Evolutionary conservation across 30 jellyfish, hydroid and myxozoan species (phyloP).

Genomic region (Clytia hemisphaerica): DNA sequence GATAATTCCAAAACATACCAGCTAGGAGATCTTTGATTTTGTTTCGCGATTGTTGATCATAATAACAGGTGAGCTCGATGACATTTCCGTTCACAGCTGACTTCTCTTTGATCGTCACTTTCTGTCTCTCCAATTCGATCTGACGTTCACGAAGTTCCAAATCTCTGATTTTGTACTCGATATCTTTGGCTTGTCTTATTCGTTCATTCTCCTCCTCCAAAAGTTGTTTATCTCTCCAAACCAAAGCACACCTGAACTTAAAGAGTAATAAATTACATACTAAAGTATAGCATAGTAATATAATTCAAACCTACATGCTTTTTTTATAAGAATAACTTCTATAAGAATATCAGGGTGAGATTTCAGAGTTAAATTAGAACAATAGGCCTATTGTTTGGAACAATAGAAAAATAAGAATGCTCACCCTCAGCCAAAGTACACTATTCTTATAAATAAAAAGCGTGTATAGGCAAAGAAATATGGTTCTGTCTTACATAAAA

Average conservation of each 20-base stretch:
- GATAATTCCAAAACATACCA: no score
- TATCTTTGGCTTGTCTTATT: constrained; percentile 50
- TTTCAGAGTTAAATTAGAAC: neutral
- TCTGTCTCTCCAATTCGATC: constrained; percentile 83
- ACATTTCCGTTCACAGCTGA: constrained; percentile 53
- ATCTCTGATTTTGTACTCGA: constrained; percentile 62
- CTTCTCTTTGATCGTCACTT: constrained; percentile 81
- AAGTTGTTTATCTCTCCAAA: constrained; percentile 76
- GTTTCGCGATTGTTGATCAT: constrained; percentile 83
- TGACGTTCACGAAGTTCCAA: constrained; percentile 65
- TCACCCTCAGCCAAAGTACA: no score
- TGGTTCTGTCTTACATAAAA: no score
- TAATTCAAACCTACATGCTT: neutral
- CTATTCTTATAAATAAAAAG: no score
- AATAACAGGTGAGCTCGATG: constrained; percentile 88
- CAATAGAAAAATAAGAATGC: no score
- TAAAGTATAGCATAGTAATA: neutral
- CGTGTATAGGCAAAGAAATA: no score
- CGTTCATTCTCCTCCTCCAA: constrained; percentile 64
- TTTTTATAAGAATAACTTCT: no score
- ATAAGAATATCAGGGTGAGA: neutral
- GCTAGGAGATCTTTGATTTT: constrained; percentile 62
- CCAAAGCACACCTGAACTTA: constrained; percentile 68
- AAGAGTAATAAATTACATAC: neutral
- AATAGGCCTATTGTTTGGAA: neutral